Percentiles rank a stretch among this genome's conserved stretches.
phyloP scores from a whole-genome alignment of 2,888 invertebrate species.

The Drosophila atripex region DNA sequence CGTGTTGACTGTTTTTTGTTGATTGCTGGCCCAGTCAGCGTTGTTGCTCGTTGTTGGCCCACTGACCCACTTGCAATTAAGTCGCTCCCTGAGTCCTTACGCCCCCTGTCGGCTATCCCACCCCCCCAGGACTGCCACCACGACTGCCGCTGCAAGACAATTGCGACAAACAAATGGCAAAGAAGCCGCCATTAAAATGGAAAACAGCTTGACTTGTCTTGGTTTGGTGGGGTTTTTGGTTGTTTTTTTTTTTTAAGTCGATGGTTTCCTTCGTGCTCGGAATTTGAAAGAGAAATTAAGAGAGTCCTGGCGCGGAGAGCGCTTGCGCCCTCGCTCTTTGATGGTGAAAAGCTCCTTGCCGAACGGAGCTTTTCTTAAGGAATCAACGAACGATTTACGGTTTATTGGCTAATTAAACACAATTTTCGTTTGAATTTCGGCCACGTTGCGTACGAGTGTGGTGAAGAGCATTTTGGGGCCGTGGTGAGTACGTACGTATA shows the following conservation, averaged over 20 bases:
- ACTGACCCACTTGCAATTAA: slow-evolving; percentile 67
- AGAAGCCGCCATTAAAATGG: slow-evolving; percentile 58
- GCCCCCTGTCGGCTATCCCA: background rate
- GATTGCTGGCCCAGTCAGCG: slow-evolving; percentile 43
- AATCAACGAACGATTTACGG: slow-evolving; percentile 39
- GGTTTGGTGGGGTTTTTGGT: slow-evolving; percentile 14
- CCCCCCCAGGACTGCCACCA: background rate
- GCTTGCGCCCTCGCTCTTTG: slow-evolving; percentile 18
- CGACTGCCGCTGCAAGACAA: slow-evolving; percentile 51
- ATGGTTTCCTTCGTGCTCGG: background rate
- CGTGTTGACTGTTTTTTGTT: slow-evolving; percentile 35
- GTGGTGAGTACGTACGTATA: background rate
- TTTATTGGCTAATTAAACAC: slow-evolving; percentile 69
- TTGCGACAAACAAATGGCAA: slow-evolving; percentile 54
- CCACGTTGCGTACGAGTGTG: slow-evolving; percentile 6
- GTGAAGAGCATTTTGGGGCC: background rate
- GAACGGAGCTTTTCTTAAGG: slow-evolving; percentile 9
- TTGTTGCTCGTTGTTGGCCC: slow-evolving; percentile 63
- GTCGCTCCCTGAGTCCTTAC: slow-evolving; percentile 6
- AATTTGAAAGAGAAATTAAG: slow-evolving; percentile 6
- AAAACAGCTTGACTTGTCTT: slow-evolving; percentile 62
- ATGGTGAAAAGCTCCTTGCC: slow-evolving; percentile 28
- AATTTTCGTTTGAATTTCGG: slow-evolving; percentile 41
- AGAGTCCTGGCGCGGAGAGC: slow-evolving; percentile 13
- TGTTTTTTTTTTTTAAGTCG: background rate